These are phyloP conservation scores for Trissolcus basalis DNA, from an alignment of 1,140 invertebrate species.

Conservation along the genomic window DNA sequence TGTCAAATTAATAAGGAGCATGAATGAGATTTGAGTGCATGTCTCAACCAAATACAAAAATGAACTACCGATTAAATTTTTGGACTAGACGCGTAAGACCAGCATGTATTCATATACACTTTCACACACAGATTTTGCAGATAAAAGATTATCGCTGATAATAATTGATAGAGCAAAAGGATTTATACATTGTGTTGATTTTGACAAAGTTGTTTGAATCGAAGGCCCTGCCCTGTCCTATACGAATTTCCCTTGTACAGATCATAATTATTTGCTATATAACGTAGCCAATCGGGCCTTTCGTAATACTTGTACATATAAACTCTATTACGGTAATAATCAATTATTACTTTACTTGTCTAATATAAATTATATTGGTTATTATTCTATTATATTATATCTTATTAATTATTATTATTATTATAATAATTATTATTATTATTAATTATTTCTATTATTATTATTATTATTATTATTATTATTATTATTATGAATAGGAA, in stretches of 20 bases:
- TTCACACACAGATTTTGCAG: not conserved
- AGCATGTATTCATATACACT: conserved; percentile 15
- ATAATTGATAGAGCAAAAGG: conserved; percentile 62
- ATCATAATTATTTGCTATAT: conserved; percentile 66
- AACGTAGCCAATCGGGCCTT: conserved; percentile 56
- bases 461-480: conserved; percentile 24
- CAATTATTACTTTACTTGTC: conserved; percentile 71
- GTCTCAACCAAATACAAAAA: conserved; percentile 67
- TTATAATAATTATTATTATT: conserved; percentile 64
- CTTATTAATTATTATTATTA: conserved; percentile 60
- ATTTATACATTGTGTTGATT: conserved; percentile 69
- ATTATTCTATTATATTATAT: conserved; percentile 56
- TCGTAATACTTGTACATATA: conserved; percentile 57
- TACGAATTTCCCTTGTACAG: conserved; percentile 62
- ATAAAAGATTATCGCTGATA: conserved; percentile 54
- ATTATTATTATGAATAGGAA: conserved; percentile 58
- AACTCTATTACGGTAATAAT: conserved; percentile 64
- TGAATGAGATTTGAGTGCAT: conserved; percentile 51
- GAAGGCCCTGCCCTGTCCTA: conserved; percentile 51
- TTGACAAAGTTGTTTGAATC: conserved; percentile 65
- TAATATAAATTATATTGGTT: conserved; percentile 72
- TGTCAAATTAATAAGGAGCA: conserved; percentile 39
- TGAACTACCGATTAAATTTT: conserved; percentile 12
- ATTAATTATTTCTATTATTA: conserved; percentile 63
- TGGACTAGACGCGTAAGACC: no score